phyloP scores from a whole-genome alignment of 2,797 vertebrate species.

The Tenualosa ilisha region DNA sequence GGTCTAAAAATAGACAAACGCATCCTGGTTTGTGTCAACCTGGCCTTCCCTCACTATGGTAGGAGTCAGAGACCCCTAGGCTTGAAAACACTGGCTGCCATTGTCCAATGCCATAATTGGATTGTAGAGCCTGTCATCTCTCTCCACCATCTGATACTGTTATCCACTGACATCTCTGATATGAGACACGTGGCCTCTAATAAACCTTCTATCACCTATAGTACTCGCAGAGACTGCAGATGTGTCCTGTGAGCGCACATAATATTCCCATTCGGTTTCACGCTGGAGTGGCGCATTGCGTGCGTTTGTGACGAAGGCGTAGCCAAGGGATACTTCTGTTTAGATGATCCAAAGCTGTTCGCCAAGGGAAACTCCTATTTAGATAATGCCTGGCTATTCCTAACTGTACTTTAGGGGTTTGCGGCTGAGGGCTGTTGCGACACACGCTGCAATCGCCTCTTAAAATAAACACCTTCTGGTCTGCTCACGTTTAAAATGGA shows the following conservation, averaged over 20 bases:
- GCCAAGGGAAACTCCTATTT: neutral
- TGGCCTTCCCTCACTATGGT: neutral
- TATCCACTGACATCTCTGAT: neutral
- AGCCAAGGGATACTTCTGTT: neutral
- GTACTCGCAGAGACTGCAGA: neutral
- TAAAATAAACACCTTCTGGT: constrained; percentile 10
- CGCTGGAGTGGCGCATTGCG: neutral
- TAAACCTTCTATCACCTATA: neutral
- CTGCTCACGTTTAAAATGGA: neutral
- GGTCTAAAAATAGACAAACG: neutral
- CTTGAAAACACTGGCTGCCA: constrained; percentile 37
- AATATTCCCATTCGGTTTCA: neutral
- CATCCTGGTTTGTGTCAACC: neutral
- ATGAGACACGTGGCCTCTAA: neutral
- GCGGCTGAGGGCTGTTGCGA: neutral
- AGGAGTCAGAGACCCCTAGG: neutral
- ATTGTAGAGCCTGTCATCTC: constrained; percentile 32
- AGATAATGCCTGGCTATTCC: neutral
- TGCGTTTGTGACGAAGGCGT: neutral
- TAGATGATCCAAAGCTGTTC: neutral
- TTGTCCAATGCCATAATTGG: constrained; percentile 36
- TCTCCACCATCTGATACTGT: neutral
- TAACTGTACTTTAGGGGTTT: neutral
- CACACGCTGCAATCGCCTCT: neutral
- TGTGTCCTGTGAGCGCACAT: neutral